Percentiles rank a stretch among this genome's conserved stretches.
These are phyloP conservation scores for Chaetodon trifascialis DNA, from an alignment of 2,113 vertebrate species.

Conservation along the genomic window DNA sequence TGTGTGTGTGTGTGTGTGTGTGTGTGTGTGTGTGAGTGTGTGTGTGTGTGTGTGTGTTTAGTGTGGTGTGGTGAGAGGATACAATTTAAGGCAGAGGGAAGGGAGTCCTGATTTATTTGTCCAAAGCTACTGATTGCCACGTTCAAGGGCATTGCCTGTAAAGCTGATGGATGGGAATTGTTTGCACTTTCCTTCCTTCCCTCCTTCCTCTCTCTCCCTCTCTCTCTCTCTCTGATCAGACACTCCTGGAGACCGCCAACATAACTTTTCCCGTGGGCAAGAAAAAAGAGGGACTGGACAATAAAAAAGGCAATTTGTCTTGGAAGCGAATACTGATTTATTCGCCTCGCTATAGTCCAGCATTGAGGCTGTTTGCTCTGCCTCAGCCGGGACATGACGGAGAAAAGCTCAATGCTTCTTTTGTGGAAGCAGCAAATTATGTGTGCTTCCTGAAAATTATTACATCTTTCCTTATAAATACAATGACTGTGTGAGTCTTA, in stretches of 20 bases:
- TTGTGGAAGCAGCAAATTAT: not conserved
- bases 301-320: constrained; percentile 72
- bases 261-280: constrained; percentile 62
- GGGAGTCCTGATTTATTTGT: constrained; percentile 75
- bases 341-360: constrained; percentile 20
- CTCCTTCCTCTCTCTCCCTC: not conserved
- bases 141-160: constrained; percentile 79
- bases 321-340: constrained; percentile 62
- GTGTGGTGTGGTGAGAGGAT: constrained; percentile 36
- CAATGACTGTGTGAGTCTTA: not conserved
- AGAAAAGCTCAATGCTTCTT: constrained; percentile 11
- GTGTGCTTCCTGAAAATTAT: not conserved
- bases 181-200: constrained; percentile 35
- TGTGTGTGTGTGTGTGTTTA: constrained; percentile 15
- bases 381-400: not conserved
- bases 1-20: no score
- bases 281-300: constrained; percentile 43
- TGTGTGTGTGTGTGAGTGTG: constrained; percentile 2
- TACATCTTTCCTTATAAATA: not conserved
- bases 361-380: constrained; percentile 20
- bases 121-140: constrained; percentile 71
- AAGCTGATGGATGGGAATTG: constrained; percentile 77
- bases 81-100: constrained; percentile 67
- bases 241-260: constrained; percentile 45
- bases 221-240: constrained; percentile 15